Base-by-base conservation (phyloP, 2,113 vertebrate species). In the Pygoscelis adeliae region DNA sequence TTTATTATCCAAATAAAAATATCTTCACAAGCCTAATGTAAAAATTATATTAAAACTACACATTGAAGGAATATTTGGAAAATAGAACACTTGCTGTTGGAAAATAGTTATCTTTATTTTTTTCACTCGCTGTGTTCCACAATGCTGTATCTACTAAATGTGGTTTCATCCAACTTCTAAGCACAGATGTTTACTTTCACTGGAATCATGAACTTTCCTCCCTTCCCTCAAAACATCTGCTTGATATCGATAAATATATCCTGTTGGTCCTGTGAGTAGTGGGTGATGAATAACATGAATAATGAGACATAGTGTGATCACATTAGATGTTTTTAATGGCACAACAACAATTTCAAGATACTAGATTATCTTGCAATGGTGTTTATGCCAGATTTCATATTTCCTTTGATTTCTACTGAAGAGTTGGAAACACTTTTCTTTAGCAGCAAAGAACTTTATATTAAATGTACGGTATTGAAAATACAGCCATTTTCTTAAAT, bases 161-260 rank as follows among this genome's bases (percentile, higher is more conserved):
- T 92, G 80, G 32, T 92, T 96, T 95, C 55, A 67, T 92, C 90
- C 90, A 79, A 10, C 71, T 86, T 88, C n/a, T 50, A 93, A 72
- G 34, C 44, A 21, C 72, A 76, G 66, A 65, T 80, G 71, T 95
- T 97, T 90, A 73, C 62, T 93, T 92, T 90, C 65, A 66, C 72
- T 71, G 59, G 67, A 89, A 89, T 93, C 59, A 2, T 89, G 76
- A 94, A 83, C 83, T 92, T 83, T 88, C n/a, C 42, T 88, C 34
- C 42, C 42, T 86, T 92, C 36, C 22, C 72, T 96, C 83, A 71
- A 61, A 95, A 53, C 0, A 2, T 66, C 63, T 91, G 63, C 42
- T 67, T 63, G n/a, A 46, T 52, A 49, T 32, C 58, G 34, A 46
- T 79, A 83, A 86, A 77, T 90, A 62, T 2, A 13, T 72, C 44